phyloP scores from a whole-genome alignment of 2,113 vertebrate genomes.

The Paralichthys olivaceus region DNA sequence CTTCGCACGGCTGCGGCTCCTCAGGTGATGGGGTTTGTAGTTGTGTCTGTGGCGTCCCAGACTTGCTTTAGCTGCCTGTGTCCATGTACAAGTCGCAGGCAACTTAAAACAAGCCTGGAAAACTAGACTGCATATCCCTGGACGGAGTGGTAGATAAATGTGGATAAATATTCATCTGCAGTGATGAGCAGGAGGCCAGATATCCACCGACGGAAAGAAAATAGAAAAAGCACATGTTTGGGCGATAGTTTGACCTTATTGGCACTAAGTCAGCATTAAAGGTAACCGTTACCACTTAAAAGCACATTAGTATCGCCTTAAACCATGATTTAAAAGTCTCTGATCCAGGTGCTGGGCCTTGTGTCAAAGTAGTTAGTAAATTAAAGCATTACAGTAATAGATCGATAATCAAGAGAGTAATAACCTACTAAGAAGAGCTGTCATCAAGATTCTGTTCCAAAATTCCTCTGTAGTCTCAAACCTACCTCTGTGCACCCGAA shows the following conservation, averaged over 20 bases:
- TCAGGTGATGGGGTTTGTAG: not conserved
- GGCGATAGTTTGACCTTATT: too few species aligned
- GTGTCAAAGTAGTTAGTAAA: not conserved
- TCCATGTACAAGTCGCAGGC: slow-evolving; percentile 86
- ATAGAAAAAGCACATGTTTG: not conserved
- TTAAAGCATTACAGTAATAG: not conserved
- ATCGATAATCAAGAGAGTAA: not conserved
- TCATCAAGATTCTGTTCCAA: not conserved
- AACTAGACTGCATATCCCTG: slow-evolving; percentile 59
- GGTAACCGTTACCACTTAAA: too few species aligned
- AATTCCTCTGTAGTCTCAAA: not conserved
- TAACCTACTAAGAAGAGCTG: not conserved
- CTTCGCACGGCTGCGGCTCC: not conserved
- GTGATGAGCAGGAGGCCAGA: not conserved
- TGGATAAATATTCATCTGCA: not conserved
- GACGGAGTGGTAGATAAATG: not conserved
- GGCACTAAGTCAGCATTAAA: too few species aligned
- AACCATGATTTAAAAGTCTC: not conserved
- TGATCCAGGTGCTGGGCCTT: not conserved
- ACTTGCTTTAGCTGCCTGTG: slow-evolving; percentile 99
- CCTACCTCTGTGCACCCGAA: slow-evolving; percentile 54
- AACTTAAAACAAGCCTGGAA: slow-evolving; percentile 95
- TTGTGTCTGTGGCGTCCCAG: slow-evolving; percentile 83
- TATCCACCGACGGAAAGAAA: slow-evolving; percentile 1
- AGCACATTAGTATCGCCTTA: not conserved